A percentile compares a stretch with the other conserved stretches of the same genome.
These are phyloP conservation scores for Andrena hattorfiana DNA, from an alignment of 2,888 invertebrate species.

Conservation along the genomic window DNA sequence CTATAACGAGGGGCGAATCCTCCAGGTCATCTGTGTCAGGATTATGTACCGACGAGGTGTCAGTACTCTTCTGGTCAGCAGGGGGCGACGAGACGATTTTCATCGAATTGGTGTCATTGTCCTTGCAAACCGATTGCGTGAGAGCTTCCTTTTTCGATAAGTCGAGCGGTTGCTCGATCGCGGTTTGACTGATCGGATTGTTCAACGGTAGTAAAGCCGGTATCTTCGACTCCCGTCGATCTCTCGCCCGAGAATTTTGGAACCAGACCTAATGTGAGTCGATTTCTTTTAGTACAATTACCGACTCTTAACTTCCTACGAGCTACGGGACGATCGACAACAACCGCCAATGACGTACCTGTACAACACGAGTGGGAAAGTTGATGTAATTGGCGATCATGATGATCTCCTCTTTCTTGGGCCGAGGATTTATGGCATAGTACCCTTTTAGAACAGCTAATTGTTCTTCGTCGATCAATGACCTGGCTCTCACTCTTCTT, in stretches of 20 bases:
- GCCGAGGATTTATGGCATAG: conserved; percentile 95
- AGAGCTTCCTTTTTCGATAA: conserved; percentile 93
- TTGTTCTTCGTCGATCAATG: conserved; percentile 97
- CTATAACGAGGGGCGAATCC: conserved; percentile 82
- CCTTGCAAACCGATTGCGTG: conserved; percentile 76
- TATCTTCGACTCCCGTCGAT: conserved; percentile 88
- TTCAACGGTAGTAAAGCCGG: conserved; percentile 81
- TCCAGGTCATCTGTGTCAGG: conserved; percentile 78
- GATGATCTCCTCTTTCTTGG: conserved; percentile 96
- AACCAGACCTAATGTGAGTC: conserved; percentile 93
- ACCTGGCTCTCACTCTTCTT: conserved; percentile 95
- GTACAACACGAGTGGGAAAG: conserved; percentile 86
- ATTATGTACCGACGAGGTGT: conserved; percentile 61
- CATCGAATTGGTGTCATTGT: conserved; percentile 73
- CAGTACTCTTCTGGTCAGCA: conserved; percentile 72
- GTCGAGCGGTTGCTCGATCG: conserved; percentile 94
- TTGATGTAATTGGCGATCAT: conserved; percentile 92
- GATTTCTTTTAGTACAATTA: background rate
- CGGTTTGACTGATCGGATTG: conserved; percentile 72
- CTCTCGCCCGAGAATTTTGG: conserved; percentile 96
- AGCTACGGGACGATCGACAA: background rate
- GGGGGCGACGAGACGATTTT: conserved; percentile 78
- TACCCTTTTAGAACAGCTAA: conserved; percentile 94
- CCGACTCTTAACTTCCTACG: background rate
- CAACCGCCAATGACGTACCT: conserved; percentile 65